Base-by-base conservation (phyloP, 2,888 invertebrate species). In the Lochmaea capreae region DNA sequence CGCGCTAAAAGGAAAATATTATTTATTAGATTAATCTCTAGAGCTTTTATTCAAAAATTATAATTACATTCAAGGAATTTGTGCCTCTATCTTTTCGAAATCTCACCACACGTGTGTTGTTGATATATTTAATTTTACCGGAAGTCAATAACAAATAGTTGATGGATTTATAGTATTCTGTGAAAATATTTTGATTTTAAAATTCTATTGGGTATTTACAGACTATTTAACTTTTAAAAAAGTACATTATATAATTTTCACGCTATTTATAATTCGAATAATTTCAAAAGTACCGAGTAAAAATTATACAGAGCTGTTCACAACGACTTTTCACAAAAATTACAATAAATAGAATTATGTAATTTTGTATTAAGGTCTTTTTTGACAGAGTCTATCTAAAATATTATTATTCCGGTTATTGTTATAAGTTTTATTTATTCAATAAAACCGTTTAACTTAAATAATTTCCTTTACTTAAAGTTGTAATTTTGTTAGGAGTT, bases 1-100 rank as follows among this genome's bases (percentile, higher is more conserved):
- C 39, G 18, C 16, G 58, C n/a, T 67, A 14, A 67, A 67, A 67
- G 58, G 39, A 57, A 67, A 67, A 54, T 67, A 16, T 54, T 67
- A 67, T 57, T 67, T 67, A 57, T 57, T 61, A 39, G 33, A 39
- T 61, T 42, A 33, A 54, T 67, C 12, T 67, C 42, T 18, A 58
- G 16, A n/a, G 46, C 10, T n/a, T 33, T 26, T 67, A 39, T 39
- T 43, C 42, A 58, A 16, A n/a, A 43, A 11, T 39, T 33, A 33
- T 61, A 61, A 61, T 61, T 61, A 61, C 49, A 39, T 39, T n/a
- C n/a, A 5, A 14, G 42, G 39, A 39, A 61, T 39, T 61, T 33
- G 42, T 33, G 42, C 8, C 33, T 61, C 33, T 39, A 61, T 61
- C 39, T 42, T 39, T 61, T 39, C 8, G 39, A 33, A 61, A 39